Base-by-base conservation (phyloP, 53 echinoderm and acorn worm species). In the Arbacia lixula region DNA sequence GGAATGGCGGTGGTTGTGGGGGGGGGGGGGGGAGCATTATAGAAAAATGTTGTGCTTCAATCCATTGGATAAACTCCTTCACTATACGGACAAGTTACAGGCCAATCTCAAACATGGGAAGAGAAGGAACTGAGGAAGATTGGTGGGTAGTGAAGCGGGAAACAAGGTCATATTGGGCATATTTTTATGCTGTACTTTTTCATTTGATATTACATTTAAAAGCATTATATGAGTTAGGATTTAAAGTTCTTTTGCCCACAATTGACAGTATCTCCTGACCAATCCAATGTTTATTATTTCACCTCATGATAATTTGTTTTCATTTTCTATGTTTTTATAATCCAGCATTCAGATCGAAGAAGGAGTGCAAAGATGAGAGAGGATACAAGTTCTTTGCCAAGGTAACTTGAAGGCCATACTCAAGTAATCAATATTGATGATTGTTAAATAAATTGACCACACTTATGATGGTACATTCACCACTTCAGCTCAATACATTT, bases 311-410 rank as follows among this genome's bases (percentile, higher is more conserved):
- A n/a, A n/a, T n/a, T n/a, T n/a, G n/a, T n/a, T n/a, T n/a, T n/a
- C n/a, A n/a, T n/a, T n/a, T n/a, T n/a, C n/a, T n/a, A n/a, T n/a
- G 21, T 66, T 26, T 43, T 4, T 42, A 26, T 32, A 4, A 62
- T 81, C 57, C 82, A 91, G 93, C 91, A 16, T 91, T 90, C 87
- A 91, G 83, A 26, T 41, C 50, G 85, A 93, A 83, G 92, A 94
- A 86, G 92, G 64, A 63, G 10, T 17, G 64, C n/a, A 25, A 30
- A 5, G 82, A 25, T 63, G 82, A 97, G 24, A 97, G 89, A 76
- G 90, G 92, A 27, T 97, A 94, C 88, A 97, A 97, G 71, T 97
- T 97, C 81, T 97, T 97, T 85, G 94, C 92, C 12, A 97, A 94
- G 90, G 97, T 97, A 72, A 86, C n/a, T n/a, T n/a, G n/a, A n/a